Base-by-base conservation (phyloP, 2,888 invertebrate species). In the Orchesella flavescens region DNA sequence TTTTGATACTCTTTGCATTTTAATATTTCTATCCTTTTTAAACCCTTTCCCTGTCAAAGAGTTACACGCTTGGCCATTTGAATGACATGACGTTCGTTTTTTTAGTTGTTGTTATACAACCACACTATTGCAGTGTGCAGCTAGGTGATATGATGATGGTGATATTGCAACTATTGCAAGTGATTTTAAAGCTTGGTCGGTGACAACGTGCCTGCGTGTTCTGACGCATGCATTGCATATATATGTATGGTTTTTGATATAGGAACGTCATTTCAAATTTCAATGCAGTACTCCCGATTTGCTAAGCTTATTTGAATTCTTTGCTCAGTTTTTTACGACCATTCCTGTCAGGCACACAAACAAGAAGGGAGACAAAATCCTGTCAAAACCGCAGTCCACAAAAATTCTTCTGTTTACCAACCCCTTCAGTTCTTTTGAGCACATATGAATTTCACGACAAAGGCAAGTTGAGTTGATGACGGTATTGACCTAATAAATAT, bases 401-500 rank as follows among this genome's bases (percentile, higher is more conserved):
- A 77, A 66, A 59, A 66, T 73, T 57, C 43, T 73, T 73, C 55
- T 83, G 77, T 77, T 83, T 83, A 77, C 83, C 77, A 83, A 83
- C 76, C 82, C 81, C 74, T 83, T 74, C 66, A 77, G 72, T 66
- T 76, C 17, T 68, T 75, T 77, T 44, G 44, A 83, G 77, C 43
- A 68, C 55, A 44, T 65, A 69, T 74, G 65, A 46, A 74, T 65
- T 15, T 49, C 9, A 46, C 34, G 57, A 65, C 72, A 65, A 81
- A 57, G 55, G 49, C 71, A 77, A 72, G 73, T 72, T 72, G 83
- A 83, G 83, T 73, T 83, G 83, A 77, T 82, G 83, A 83, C 66
- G 83, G 55, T 83, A 83, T 83, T 83, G 83, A 83, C 83, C 83
- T 83, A 83, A 83, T 83, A 83, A 83, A 83, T 83, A 83, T 83